Evolutionary conservation across 2,113 vertebrate genomes (phyloP).

Genomic region (Passer montanus): DNA sequence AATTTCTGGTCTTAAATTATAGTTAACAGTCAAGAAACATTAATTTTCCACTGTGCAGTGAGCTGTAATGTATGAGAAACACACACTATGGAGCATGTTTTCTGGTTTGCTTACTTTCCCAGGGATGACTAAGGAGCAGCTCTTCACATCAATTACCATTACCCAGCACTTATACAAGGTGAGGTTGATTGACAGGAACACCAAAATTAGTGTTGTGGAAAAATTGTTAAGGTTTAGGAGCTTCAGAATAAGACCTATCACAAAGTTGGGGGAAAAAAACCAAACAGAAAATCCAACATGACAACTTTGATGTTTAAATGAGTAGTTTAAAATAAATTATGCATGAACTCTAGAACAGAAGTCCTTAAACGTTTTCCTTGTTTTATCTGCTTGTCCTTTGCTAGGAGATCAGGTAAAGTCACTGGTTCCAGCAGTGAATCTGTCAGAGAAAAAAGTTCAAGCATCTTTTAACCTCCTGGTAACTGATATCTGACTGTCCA

Average conservation of each 20-base stretch:
- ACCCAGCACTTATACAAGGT: background rate
- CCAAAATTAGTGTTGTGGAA: background rate
- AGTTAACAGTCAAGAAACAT: slow-evolving; percentile 51
- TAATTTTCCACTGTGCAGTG: slow-evolving; percentile 17
- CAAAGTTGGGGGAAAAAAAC: accelerated
- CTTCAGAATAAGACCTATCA: background rate
- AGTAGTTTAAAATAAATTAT: background rate
- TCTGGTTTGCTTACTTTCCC: background rate
- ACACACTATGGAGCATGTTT: background rate
- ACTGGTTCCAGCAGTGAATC: background rate
- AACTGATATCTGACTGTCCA: background rate
- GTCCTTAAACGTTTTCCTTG: background rate
- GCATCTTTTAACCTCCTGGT: background rate
- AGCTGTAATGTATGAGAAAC: background rate
- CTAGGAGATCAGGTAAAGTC: background rate
- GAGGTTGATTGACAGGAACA: background rate
- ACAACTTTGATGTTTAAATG: background rate
- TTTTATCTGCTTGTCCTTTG: background rate
- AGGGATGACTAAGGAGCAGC: background rate
- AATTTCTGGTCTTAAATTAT: slow-evolving; percentile 39
- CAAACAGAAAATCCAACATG: background rate
- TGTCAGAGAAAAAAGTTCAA: background rate
- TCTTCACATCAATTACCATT: background rate
- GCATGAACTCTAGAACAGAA: background rate
- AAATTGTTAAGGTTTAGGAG: background rate